A percentile compares a stretch with the other conserved stretches of the same genome.
These are phyloP conservation scores for Dasysyrphus tricinctus DNA, from an alignment of 2,888 invertebrate genomes.

Conservation along the genomic window DNA sequence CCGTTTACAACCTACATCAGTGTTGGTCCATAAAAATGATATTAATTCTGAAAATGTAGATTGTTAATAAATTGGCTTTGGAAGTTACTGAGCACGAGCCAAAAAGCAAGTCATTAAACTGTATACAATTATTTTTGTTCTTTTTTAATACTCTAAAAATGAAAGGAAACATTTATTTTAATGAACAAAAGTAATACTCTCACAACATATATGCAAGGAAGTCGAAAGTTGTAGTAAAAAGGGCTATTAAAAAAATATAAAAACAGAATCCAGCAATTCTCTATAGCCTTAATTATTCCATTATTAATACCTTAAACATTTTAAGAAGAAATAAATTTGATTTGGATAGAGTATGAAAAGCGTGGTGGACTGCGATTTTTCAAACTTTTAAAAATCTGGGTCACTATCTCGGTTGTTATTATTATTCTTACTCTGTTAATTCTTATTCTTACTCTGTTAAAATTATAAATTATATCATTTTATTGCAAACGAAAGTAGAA, in stretches of 20 bases:
- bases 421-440: background rate
- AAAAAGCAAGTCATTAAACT: background rate
- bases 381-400: background rate
- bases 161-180: constrained; percentile 7
- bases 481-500: background rate
- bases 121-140: background rate
- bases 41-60: constrained; percentile 18
- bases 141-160: constrained; percentile 11
- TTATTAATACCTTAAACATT: background rate
- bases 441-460: background rate
- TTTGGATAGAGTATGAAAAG: background rate
- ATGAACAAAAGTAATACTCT: background rate
- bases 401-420: background rate
- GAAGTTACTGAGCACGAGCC: background rate
- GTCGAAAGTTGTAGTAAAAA: background rate
- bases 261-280: background rate
- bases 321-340: background rate
- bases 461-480: background rate
- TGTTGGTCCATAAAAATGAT: constrained; percentile 14
- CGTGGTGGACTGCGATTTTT: background rate
- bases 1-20: background rate
- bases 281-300: background rate
- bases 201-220: background rate
- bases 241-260: constrained; percentile 3
- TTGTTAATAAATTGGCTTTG: background rate